A percentile compares a stretch with the other conserved stretches of the same genome.
phyloP scores from a whole-genome alignment of 2,888 invertebrate species.

The Theristus sp. region DNA sequence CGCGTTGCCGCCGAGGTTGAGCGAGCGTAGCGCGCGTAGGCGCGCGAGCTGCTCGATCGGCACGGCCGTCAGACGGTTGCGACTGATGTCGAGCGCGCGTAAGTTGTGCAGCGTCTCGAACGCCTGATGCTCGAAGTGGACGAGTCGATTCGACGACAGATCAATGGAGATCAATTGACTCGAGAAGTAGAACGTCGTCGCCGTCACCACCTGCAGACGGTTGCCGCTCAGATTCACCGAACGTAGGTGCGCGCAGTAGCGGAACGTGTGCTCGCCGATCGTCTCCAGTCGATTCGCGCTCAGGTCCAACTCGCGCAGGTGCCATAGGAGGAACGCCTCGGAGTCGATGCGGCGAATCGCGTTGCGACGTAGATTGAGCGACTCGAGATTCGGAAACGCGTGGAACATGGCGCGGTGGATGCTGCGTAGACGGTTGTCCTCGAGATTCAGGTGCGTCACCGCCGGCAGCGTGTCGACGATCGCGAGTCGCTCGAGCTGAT shows the following conservation, averaged over 20 bases:
- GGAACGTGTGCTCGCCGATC: constrained; percentile 5
- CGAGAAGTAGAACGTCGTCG: background rate
- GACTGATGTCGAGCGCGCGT: background rate
- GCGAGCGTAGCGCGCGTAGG: background rate
- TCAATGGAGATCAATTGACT: background rate
- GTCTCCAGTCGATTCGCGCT: background rate
- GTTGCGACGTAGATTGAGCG: constrained; percentile 1
- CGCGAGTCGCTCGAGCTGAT: background rate
- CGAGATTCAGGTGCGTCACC: background rate
- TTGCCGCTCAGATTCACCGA: constrained; percentile 5
- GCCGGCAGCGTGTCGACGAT: background rate
- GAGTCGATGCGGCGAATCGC: background rate
- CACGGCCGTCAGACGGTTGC: background rate
- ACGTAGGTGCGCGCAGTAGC: background rate
- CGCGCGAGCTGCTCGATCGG: background rate
- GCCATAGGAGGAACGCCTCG: background rate
- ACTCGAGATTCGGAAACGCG: constrained; percentile 5
- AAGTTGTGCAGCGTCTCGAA: background rate
- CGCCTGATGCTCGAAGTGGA: background rate
- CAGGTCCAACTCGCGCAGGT: constrained; percentile 3
- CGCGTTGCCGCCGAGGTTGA: constrained; percentile 6
- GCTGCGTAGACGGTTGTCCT: background rate
- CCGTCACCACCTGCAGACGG: background rate
- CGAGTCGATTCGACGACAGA: background rate
- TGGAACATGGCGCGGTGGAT: constrained; percentile 5